Percentiles rank a stretch among this genome's conserved stretches.
phyloP scores from a whole-genome alignment of 2,888 invertebrate genomes.

The Apodemia zela region DNA sequence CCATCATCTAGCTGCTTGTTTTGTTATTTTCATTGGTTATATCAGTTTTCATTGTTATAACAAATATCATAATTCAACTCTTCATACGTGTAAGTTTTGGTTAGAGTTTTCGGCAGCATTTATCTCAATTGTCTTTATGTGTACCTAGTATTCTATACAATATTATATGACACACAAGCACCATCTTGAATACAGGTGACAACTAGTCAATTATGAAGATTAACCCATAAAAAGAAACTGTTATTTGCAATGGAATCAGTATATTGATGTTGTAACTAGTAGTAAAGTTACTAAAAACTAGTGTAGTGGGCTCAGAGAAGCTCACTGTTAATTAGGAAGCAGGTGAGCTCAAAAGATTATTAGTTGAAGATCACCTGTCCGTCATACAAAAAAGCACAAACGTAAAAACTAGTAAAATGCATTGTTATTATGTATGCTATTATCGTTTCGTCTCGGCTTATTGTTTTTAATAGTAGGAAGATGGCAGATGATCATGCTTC shows the following conservation, averaged over 20 bases:
- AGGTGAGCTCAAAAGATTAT: constrained; percentile 7
- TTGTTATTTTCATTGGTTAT: too few relatives aligned
- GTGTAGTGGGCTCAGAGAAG: not conserved
- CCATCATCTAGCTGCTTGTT: too few relatives aligned
- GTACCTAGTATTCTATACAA: too few relatives aligned
- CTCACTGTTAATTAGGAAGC: not conserved
- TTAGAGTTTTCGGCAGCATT: too few relatives aligned
- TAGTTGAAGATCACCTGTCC: constrained; percentile 14
- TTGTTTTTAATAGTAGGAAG: constrained; percentile 7
- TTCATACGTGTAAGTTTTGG: too few relatives aligned
- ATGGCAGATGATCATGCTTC: not conserved
- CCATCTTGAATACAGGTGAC: not conserved
- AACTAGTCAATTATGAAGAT: not conserved
- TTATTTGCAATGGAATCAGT: not conserved
- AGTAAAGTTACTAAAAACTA: not conserved
- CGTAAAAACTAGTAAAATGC: constrained; percentile 3
- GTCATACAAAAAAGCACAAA: not conserved
- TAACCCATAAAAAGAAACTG: not conserved
- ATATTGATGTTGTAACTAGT: not conserved
- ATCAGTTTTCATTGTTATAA: too few relatives aligned
- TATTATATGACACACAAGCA: too few relatives aligned
- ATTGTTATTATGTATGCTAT: constrained; percentile 12
- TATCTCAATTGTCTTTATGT: too few relatives aligned
- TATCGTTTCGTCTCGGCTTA: constrained; percentile 3
- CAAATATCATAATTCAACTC: too few relatives aligned